phyloP scores from a whole-genome alignment of 2,113 vertebrate species.

The Chionomys nivalis region DNA sequence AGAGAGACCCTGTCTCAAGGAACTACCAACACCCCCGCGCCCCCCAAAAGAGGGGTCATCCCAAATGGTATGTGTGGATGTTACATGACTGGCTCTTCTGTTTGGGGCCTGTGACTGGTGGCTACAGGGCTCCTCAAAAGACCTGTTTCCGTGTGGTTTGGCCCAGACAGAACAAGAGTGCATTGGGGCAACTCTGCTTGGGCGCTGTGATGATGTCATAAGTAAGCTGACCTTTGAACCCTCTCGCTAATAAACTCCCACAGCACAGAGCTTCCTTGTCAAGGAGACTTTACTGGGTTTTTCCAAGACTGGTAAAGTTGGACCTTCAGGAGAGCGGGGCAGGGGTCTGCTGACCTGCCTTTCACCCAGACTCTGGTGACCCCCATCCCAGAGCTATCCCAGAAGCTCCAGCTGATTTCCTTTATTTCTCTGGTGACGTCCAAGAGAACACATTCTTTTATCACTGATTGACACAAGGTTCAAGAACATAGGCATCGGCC shows the following conservation, averaged over 20 bases:
- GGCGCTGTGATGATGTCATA: background rate
- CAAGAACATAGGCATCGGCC: background rate
- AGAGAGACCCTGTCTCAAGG: background rate
- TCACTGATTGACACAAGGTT: background rate
- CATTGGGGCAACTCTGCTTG: background rate
- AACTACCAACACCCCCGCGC: background rate
- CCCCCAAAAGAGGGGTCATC: background rate
- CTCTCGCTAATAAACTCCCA: slow-evolving; percentile 3
- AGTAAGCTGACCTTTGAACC: slow-evolving; percentile 33
- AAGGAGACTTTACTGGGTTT: slow-evolving; percentile 5
- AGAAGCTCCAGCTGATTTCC: background rate
- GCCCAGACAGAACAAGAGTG: fast-evolving
- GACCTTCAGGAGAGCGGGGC: background rate
- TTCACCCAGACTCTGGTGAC: background rate
- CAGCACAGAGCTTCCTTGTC: slow-evolving; percentile 46
- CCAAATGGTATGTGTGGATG: background rate
- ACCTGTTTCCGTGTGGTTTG: background rate
- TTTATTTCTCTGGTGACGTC: background rate
- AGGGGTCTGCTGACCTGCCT: background rate
- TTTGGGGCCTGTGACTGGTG: background rate
- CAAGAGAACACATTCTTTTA: background rate
- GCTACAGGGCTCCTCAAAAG: background rate
- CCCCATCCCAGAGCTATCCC: background rate
- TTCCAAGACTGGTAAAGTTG: slow-evolving; percentile 52
- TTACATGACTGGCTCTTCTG: background rate